These are phyloP conservation scores for Trissoscelio sp. DNA, from an alignment of 2,888 invertebrate species.

Conservation along the genomic window DNA sequence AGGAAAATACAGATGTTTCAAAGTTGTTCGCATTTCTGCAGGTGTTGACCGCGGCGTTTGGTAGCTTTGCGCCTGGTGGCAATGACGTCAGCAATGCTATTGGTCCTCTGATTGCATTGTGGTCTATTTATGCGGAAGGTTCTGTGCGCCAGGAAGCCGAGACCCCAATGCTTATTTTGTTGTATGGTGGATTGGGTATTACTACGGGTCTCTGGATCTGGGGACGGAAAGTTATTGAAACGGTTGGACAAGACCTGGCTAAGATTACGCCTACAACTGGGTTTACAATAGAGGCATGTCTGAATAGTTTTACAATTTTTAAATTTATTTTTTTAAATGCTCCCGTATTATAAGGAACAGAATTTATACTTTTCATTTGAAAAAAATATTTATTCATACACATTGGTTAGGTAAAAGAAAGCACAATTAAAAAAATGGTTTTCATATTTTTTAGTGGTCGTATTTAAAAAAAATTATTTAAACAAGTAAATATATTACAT, in stretches of 20 bases:
- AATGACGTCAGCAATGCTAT: conserved; percentile 99
- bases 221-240: conserved; percentile 98
- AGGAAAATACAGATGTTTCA: conserved; percentile 52
- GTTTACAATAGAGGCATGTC: conserved; percentile 83
- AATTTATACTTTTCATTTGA: too few relatives aligned
- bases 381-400: too few relatives aligned
- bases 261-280: conserved; percentile 96
- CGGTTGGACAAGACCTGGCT: conserved; percentile 98
- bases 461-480: too few relatives aligned
- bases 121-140: conserved; percentile 92
- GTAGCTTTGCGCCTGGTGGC: conserved; percentile 99
- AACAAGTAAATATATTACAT: too few relatives aligned
- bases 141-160: conserved; percentile 91
- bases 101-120: conserved; percentile 97
- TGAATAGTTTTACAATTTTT: too few relatives aligned
- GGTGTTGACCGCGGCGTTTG: conserved; percentile 98
- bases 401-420: too few relatives aligned
- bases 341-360: too few relatives aligned
- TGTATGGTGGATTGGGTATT: conserved; percentile 98
- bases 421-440: too few relatives aligned
- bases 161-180: conserved; percentile 95
- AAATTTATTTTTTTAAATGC: background rate
- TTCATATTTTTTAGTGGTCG: too few relatives aligned
- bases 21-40: conserved; percentile 94
- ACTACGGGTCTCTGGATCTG: conserved; percentile 97